Conservation (phyloP, 2,797 vertebrate species). For the Tiaroga cobitis region DNA sequence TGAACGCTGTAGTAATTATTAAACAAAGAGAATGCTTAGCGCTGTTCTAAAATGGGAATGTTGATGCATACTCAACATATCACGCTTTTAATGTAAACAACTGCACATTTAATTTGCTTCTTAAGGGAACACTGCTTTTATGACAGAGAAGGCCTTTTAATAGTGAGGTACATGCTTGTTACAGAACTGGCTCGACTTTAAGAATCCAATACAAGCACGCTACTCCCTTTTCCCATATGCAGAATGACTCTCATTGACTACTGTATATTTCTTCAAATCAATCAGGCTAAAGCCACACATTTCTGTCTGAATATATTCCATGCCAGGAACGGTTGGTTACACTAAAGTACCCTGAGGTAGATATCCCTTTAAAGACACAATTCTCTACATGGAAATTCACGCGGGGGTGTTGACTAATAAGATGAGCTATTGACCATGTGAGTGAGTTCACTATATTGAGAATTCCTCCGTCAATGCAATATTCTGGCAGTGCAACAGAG, state of each 20-base stretch:
- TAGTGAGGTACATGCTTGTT: background rate
- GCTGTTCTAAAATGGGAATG: constrained; percentile 18
- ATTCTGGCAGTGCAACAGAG: constrained; percentile 48
- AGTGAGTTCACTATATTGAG: constrained; percentile 47
- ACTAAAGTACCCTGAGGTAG: constrained; percentile 44
- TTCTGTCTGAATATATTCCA: constrained; percentile 23
- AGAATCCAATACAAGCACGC: background rate
- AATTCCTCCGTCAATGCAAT: constrained; percentile 49
- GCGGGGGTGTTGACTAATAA: constrained; percentile 42
- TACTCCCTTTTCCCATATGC: background rate
- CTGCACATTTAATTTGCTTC: background rate
- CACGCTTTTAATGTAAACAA: constrained; percentile 14
- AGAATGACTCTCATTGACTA: constrained; percentile 20
- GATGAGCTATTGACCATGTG: constrained; percentile 49
- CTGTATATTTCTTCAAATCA: constrained; percentile 39
- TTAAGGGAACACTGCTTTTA: background rate
- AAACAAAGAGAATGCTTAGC: constrained; percentile 22
- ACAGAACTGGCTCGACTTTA: background rate
- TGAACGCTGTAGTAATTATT: constrained; percentile 28
- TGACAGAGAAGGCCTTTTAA: constrained; percentile 18
- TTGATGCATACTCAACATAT: constrained; percentile 15
- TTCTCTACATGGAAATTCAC: constrained; percentile 34
- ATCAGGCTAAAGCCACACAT: constrained; percentile 19
- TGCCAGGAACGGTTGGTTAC: background rate
- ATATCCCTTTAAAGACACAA: constrained; percentile 40